phyloP scores from a whole-genome alignment of 1,140 invertebrate genomes.

The Ceratina calcarata region DNA sequence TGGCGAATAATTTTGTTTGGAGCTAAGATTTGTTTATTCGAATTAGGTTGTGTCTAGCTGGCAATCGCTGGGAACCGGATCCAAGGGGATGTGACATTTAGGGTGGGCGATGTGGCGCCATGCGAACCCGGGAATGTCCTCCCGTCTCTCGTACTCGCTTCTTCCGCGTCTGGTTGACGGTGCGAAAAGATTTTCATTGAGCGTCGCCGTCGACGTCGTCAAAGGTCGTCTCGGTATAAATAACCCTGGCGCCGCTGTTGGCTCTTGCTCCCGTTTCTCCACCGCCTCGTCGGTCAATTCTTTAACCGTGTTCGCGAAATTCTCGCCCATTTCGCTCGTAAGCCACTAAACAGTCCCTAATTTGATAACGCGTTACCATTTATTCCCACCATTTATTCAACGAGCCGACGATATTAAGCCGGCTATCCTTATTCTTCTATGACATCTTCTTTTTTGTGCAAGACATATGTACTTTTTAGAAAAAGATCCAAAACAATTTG shows the following conservation, averaged over 20 bases:
- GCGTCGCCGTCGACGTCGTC: conserved; percentile 60
- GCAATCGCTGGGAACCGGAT: not conserved
- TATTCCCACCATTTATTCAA: too few species aligned
- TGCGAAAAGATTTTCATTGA: conserved; percentile 62
- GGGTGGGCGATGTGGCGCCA: conserved; percentile 40
- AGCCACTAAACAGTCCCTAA: too few species aligned
- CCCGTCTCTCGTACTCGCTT: conserved; percentile 7
- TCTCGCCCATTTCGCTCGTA: not conserved
- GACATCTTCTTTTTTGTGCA: too few species aligned
- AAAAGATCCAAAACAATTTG: too few species aligned
- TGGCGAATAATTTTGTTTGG: too few species aligned
- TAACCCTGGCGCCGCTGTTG: conserved; percentile 67
- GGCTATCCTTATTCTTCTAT: too few species aligned
- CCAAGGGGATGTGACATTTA: conserved; percentile 56
- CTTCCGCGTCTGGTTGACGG: conserved; percentile 48
- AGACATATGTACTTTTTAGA: too few species aligned
- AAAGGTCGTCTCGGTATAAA: conserved; percentile 71
- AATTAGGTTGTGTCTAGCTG: too few species aligned
- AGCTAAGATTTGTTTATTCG: too few species aligned
- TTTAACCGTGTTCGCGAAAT: conserved; percentile 10
- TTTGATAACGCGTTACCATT: too few species aligned
- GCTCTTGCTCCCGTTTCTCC: conserved; percentile 55
- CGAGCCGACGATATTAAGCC: too few species aligned
- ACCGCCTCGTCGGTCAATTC: conserved; percentile 47
- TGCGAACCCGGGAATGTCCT: conserved; percentile 13